phyloP scores from a whole-genome alignment of 2,888 invertebrate species.

The Zeuzera pyrina region DNA sequence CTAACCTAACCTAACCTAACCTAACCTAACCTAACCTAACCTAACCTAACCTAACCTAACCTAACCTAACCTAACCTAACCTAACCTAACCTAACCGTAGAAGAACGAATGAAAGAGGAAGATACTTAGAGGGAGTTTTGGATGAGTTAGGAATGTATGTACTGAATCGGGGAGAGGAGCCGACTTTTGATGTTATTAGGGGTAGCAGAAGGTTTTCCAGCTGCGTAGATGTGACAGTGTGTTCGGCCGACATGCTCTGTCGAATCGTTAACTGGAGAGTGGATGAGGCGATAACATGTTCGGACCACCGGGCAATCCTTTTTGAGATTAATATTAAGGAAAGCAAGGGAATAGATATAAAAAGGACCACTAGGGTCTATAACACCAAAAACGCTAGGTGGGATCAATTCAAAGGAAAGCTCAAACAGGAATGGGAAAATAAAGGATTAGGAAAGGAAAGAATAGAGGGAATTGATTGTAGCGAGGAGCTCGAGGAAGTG shows the following conservation, averaged over 20 bases:
- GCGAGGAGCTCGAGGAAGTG: neutral
- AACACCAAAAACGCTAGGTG: neutral
- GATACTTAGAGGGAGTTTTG: neutral
- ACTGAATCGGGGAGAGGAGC: conserved; percentile 1
- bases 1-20: conserved; percentile 11
- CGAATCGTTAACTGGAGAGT: conserved; percentile 5
- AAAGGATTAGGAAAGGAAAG: too few relatives aligned
- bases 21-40: conserved; percentile 13
- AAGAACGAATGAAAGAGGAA: neutral
- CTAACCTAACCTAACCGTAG: conserved; percentile 11
- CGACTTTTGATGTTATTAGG: conserved; percentile 4
- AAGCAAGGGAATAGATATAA: neutral
- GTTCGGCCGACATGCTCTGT: neutral
- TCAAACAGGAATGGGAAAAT: neutral
- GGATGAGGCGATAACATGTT: neutral
- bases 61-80: conserved; percentile 13
- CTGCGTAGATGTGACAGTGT: conserved; percentile 4
- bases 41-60: conserved; percentile 12
- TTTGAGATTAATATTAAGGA: neutral
- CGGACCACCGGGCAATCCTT: conserved; percentile 5
- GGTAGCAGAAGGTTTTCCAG: neutral
- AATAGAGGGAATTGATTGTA: too few relatives aligned
- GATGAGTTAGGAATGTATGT: conserved; percentile 1
- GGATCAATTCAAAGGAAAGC: neutral
- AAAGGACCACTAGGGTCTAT: neutral